These are phyloP conservation scores for Leucopsar rothschildi DNA, from an alignment of 2,113 vertebrate species.

Conservation along the genomic window DNA sequence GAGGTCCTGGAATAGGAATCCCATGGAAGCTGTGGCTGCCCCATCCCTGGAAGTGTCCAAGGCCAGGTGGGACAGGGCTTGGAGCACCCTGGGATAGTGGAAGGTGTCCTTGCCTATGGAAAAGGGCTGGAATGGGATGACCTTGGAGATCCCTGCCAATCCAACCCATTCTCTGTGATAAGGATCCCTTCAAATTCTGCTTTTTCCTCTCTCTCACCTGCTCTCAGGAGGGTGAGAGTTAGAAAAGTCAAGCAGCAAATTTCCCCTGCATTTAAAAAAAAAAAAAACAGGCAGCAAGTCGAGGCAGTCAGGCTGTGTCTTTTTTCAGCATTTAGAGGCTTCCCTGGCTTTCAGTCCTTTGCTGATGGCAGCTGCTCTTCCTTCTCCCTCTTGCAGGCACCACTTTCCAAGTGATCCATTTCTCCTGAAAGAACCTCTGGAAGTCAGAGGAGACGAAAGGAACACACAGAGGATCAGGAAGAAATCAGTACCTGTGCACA, in stretches of 20 bases:
- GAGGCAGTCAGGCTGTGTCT: too few species aligned
- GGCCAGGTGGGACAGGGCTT: rapidly evolving
- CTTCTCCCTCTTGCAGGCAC: background rate
- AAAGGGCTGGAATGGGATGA: background rate
- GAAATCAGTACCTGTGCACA: rapidly evolving
- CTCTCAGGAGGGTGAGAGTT: background rate
- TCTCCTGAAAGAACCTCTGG: background rate
- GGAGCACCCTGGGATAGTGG: background rate
- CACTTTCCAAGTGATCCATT: background rate
- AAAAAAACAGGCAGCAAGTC: background rate
- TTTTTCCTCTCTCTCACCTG: background rate
- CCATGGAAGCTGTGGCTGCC: background rate
- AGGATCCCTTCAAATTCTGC: background rate
- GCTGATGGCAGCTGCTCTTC: background rate
- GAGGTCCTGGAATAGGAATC: background rate
- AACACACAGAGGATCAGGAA: rapidly evolving
- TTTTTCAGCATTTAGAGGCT: background rate
- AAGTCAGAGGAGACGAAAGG: background rate
- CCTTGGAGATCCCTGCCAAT: background rate
- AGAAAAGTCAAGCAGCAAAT: background rate
- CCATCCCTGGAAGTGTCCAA: background rate
- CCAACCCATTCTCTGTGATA: background rate
- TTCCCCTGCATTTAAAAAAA: background rate
- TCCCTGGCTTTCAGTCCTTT: background rate
- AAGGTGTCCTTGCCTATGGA: background rate